Conservation (phyloP, 2,113 vertebrate species). For the Pollimyrus isidori region DNA sequence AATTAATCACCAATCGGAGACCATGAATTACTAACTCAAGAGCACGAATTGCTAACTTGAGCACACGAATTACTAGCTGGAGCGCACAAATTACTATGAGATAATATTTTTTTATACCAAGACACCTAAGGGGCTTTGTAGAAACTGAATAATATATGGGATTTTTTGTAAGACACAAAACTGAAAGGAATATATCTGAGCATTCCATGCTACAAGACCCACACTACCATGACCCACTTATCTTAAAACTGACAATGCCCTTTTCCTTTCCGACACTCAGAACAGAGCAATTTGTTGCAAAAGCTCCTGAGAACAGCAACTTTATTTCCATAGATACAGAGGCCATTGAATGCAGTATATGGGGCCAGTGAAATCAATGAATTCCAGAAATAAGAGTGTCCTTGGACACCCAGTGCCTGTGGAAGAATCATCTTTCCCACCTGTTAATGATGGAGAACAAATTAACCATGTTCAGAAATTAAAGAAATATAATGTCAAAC, state of each 20-base stretch:
- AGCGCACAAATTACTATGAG: no score
- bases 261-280: background rate
- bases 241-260: background rate
- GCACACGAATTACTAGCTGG: no score
- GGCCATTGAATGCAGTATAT: background rate
- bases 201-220: background rate
- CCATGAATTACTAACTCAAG: no score
- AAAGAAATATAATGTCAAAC: background rate
- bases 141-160: background rate
- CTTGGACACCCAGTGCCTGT: background rate
- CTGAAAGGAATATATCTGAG: background rate
- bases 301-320: background rate
- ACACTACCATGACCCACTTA: background rate
- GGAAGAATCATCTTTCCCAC: background rate
- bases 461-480: background rate
- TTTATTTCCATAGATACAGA: background rate
- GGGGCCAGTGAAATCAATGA: background rate
- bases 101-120: no score
- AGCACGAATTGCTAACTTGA: no score
- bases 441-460: background rate
- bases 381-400: background rate
- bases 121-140: no score
- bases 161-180: background rate
- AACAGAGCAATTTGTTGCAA: background rate
- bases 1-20: no score